A percentile compares a stretch with the other conserved stretches of the same genome.
These are phyloP conservation scores for Furcula furcula DNA, from an alignment of 2,888 invertebrate genomes.

Conservation along the genomic window DNA sequence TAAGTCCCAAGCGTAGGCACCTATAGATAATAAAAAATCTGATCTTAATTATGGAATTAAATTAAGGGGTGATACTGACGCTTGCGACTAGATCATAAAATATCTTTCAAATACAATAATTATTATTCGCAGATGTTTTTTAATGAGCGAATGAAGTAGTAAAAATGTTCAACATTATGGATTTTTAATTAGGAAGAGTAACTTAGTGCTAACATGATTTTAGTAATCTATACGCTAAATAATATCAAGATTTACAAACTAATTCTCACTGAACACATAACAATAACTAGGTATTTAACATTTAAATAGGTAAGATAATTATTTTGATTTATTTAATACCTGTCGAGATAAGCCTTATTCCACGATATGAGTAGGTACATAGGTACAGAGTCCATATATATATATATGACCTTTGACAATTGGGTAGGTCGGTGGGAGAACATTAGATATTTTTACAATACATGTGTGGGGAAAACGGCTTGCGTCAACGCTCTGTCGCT, in stretches of 20 bases:
- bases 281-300: constrained; percentile 37
- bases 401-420: too few relatives aligned
- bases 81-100: constrained; percentile 5
- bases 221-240: constrained; percentile 43
- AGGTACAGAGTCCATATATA: too few relatives aligned
- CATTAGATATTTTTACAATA: too few relatives aligned
- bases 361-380: not conserved
- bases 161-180: constrained; percentile 26
- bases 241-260: constrained; percentile 60
- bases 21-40: not conserved
- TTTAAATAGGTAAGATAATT: constrained; percentile 10
- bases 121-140: not conserved
- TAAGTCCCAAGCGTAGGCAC: constrained; percentile 6
- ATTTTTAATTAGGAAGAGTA: constrained; percentile 38
- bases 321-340: not conserved
- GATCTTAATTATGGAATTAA: not conserved
- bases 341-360: too few relatives aligned
- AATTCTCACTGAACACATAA: constrained; percentile 72
- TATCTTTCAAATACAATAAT: not conserved
- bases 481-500: too few relatives aligned
- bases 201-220: constrained; percentile 45
- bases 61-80: not conserved
- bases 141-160: constrained; percentile 5
- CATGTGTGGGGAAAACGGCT: too few relatives aligned
- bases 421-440: too few relatives aligned